Evolutionary conservation across 2,888 invertebrate species (phyloP).

Genomic region (Drosophila testacea): DNA sequence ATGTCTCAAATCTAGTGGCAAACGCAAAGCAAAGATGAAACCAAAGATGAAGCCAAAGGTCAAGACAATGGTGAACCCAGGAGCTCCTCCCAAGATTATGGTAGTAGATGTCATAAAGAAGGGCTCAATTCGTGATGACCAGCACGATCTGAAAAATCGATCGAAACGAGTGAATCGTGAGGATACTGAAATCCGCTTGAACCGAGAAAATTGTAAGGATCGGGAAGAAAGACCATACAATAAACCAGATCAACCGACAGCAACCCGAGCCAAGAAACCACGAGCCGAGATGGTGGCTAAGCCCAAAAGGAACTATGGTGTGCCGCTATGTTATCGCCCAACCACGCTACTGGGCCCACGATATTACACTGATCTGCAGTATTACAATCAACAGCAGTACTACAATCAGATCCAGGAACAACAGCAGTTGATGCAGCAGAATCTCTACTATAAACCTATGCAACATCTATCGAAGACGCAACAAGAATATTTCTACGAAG

Average conservation of each 20-base stretch:
- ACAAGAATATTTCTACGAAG: neutral
- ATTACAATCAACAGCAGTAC: conserved; percentile 27
- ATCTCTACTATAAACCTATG: neutral
- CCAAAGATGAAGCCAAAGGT: neutral
- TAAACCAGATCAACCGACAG: neutral
- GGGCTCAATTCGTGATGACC: neutral
- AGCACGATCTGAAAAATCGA: neutral
- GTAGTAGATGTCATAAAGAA: conserved; percentile 15
- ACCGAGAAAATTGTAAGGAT: neutral
- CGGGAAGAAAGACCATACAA: neutral
- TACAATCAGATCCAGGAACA: conserved; percentile 19
- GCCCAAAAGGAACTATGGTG: conserved; percentile 3
- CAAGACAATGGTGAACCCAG: neutral
- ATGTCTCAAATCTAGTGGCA: neutral
- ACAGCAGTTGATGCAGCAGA: conserved; percentile 5
- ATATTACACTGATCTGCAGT: conserved; percentile 1
- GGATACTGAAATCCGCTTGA: neutral
- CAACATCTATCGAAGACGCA: conserved; percentile 3
- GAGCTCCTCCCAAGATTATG: conserved; percentile 13
- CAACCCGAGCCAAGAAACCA: neutral
- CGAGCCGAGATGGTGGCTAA: neutral
- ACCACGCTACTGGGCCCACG: conserved; percentile 40
- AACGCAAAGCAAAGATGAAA: neutral
- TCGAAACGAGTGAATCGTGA: neutral
- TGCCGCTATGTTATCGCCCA: conserved; percentile 55